These are phyloP conservation scores for Papilio machaon DNA, from an alignment of 1,140 invertebrate genomes.

Conservation along the genomic window DNA sequence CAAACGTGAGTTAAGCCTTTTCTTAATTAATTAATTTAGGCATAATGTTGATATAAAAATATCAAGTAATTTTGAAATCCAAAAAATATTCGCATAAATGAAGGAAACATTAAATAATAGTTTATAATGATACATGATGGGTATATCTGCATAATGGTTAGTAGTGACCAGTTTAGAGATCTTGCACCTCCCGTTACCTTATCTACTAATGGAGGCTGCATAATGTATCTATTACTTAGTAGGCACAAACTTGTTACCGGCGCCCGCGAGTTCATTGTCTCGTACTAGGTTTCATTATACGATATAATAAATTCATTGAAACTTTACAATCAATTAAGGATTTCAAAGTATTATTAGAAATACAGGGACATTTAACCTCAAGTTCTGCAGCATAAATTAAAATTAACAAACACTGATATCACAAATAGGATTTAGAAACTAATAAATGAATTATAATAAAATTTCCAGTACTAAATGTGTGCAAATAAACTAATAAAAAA, in stretches of 20 bases:
- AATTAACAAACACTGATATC: background rate
- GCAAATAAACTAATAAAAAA: too few species aligned
- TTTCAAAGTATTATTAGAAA: background rate
- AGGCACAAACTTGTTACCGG: slow-evolving; percentile 36
- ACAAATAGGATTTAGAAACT: too few species aligned
- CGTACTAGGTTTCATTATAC: slow-evolving; percentile 34
- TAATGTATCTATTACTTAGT: slow-evolving; percentile 40
- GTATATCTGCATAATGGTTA: slow-evolving; percentile 35
- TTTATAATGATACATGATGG: slow-evolving; percentile 14
- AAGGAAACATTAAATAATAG: background rate
- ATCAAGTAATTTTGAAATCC: too few species aligned
- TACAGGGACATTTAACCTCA: background rate
- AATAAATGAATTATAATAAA: too few species aligned
- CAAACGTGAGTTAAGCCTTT: too few species aligned
- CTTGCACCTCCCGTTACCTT: slow-evolving; percentile 40
- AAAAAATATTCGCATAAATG: background rate
- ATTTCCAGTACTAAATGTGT: too few species aligned
- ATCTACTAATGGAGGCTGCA: slow-evolving; percentile 39
- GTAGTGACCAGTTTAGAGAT: slow-evolving; percentile 38
- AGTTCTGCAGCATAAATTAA: background rate
- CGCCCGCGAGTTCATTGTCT: slow-evolving; percentile 37
- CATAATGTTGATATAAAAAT: too few species aligned
- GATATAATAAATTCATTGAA: slow-evolving; percentile 26
- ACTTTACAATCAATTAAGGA: slow-evolving; percentile 6
- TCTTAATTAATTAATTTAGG: too few species aligned